Base-by-base conservation (phyloP, 2,113 vertebrate genomes). In the Meles meles region DNA sequence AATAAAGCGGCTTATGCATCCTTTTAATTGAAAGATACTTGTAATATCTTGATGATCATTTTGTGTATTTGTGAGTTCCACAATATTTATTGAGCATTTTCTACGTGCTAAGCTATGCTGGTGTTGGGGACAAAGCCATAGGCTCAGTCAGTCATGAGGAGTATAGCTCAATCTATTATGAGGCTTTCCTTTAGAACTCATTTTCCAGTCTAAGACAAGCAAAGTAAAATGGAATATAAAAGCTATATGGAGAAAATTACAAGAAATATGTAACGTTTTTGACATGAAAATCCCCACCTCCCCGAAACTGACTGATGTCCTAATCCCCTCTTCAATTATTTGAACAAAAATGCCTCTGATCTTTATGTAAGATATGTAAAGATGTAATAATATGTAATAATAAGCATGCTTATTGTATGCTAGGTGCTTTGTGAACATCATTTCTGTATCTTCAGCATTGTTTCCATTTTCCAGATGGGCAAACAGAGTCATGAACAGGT, bases 401-500 rank as follows among this genome's bases (percentile, higher is more conserved):
- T 61, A 61, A 61, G 59, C 59, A 5, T 61, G 6, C 59, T 88
- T 18, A 3, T 4, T 42, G 6, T 23, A 1, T 39, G 5, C 10
- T 15, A 6, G 18, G 25, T 39, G 29, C 74, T 86, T 61, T 15
- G 2, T 49, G 59, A 65, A 57, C 4, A 0, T 67, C 59, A 23
- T 65, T 92, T 81, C 4, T 42, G 0, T 52, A 10, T 71, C 61
- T 88, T 61, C 7, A 65, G 39, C 14, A n/a, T 14, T 42, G 2
- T 77, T 44, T 29, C 20, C 20, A 63, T 80, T 90, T 97, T 63
- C 52, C 8, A 81, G 31, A 25, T 11, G 42, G 91, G 71, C 44
- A 65, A 15, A 65, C 29, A 29, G 6, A 44, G 6, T 31, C 11
- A n/a, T n/a, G n/a, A 39, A 20, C 0, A 0, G 0, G 6, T 13